Evolutionary conservation across 2,888 invertebrate genomes (phyloP).

Genomic region (Cremastinae sp.): DNA sequence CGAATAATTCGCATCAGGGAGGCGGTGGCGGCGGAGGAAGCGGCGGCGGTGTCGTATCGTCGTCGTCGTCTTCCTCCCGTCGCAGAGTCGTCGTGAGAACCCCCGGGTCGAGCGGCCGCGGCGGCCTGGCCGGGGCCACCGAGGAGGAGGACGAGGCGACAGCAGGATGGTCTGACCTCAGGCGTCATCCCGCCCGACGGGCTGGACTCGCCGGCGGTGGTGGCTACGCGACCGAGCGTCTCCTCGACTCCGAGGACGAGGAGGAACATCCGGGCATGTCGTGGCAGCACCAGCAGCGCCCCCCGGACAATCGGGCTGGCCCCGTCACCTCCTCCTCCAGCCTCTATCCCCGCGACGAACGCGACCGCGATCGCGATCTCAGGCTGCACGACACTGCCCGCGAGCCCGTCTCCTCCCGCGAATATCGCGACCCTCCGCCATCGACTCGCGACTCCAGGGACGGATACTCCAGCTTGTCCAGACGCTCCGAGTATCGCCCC

Average conservation of each 20-base stretch:
- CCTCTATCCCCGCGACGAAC: conserved; percentile 67
- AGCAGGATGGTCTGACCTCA: conserved; percentile 79
- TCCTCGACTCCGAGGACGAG: conserved; percentile 80
- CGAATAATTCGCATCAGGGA: conserved; percentile 50
- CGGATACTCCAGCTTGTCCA: conserved; percentile 66
- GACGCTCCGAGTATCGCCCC: conserved; percentile 49
- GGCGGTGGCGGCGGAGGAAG: conserved; percentile 53
- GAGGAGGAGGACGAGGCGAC: conserved; percentile 71
- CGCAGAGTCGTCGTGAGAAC: conserved; percentile 76
- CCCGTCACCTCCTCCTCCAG: conserved; percentile 43
- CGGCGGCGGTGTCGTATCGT: conserved; percentile 72
- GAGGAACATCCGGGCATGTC: conserved; percentile 77
- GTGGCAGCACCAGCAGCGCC: conserved; percentile 70
- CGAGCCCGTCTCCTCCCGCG: conserved; percentile 61
- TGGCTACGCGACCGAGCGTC: conserved; percentile 81
- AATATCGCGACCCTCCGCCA: conserved; percentile 69
- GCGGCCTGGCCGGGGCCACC: conserved; percentile 82
- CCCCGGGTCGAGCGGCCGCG: conserved; percentile 68
- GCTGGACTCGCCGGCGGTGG: conserved; percentile 72
- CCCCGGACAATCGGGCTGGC: conserved; percentile 41
- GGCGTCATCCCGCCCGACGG: conserved; percentile 73
- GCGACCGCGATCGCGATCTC: conserved; percentile 72
- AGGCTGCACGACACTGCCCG: conserved; percentile 55
- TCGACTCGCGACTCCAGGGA: conserved; percentile 69
- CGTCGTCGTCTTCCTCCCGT: conserved; percentile 56